phyloP scores from a whole-genome alignment of 2,888 invertebrate genomes.

The Zygaena filipendulae region DNA sequence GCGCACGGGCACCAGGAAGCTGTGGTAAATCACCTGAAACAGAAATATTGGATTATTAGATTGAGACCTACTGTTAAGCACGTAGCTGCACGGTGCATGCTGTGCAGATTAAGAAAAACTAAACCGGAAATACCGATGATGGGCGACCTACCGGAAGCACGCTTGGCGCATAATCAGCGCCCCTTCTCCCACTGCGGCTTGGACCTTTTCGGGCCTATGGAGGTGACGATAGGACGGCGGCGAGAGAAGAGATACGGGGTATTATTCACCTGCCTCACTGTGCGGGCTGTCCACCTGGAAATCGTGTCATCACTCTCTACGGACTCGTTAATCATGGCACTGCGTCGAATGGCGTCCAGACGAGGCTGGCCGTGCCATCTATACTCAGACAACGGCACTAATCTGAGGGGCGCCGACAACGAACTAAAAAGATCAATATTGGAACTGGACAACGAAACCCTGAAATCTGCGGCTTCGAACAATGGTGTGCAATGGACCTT shows the following conservation, averaged over 20 bases:
- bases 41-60: constrained; percentile 11
- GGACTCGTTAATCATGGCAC: no score
- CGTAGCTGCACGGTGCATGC: constrained; percentile 10
- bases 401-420: constrained; percentile 14
- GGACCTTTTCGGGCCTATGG: constrained; percentile 19
- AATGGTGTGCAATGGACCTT: constrained; percentile 14
- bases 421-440: no score
- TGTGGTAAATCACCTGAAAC: constrained; percentile 12
- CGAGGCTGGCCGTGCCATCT: constrained; percentile 14
- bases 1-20: constrained; percentile 13
- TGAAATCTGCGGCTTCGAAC: no score
- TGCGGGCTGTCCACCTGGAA: constrained; percentile 16
- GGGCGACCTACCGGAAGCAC: constrained; percentile 12
- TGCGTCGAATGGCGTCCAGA: constrained; percentile 15
- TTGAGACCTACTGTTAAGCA: constrained; percentile 14
- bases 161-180: constrained; percentile 14
- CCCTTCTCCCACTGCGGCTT: constrained; percentile 17
- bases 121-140: constrained; percentile 9
- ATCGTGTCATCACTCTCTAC: no score
- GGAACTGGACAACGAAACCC: no score
- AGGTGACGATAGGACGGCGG: constrained; percentile 15
- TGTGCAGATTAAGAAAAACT: constrained; percentile 9
- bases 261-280: constrained; percentile 19
- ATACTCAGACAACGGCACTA: constrained; percentile 17
- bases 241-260: constrained; percentile 17